Evolutionary conservation across 2,888 invertebrate species (phyloP).

Genomic region (Phasia obesa): DNA sequence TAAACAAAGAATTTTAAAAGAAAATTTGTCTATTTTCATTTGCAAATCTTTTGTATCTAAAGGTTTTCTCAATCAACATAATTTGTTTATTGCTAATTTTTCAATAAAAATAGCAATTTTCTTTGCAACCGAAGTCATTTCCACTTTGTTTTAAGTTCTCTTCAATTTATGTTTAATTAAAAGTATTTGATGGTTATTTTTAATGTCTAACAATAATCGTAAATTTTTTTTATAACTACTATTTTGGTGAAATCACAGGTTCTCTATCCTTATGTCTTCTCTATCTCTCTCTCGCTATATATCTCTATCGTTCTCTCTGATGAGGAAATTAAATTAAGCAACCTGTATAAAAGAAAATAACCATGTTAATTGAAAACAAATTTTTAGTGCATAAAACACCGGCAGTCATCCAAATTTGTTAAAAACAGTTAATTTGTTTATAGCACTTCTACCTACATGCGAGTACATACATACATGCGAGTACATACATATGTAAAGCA

Average conservation of each 20-base stretch:
- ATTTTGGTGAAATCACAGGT: no score
- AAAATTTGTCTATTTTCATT: no score
- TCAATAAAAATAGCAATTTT: not conserved
- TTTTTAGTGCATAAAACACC: conserved; percentile 63
- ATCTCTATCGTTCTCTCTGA: no score
- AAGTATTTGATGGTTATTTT: not conserved
- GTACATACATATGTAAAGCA: not conserved
- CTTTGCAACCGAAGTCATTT: not conserved
- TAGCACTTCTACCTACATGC: not conserved
- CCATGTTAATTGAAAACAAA: conserved; percentile 18
- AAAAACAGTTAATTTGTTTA: conserved; percentile 29
- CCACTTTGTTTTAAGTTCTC: not conserved
- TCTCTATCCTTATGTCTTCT: no score
- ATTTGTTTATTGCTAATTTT: no score
- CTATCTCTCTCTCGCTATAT: no score
- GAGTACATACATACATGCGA: no score
- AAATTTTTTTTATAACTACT: not conserved
- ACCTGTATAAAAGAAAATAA: not conserved
- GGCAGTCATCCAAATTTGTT: conserved; percentile 50
- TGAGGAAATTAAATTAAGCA: not conserved
- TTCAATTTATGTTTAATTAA: not conserved
- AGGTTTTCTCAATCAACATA: no score
- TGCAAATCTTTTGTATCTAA: no score
- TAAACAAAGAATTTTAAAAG: no score
- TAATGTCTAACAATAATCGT: not conserved